Evolutionary conservation across 2,113 vertebrate species (phyloP).

Genomic region (Ammodramus savannarum): DNA sequence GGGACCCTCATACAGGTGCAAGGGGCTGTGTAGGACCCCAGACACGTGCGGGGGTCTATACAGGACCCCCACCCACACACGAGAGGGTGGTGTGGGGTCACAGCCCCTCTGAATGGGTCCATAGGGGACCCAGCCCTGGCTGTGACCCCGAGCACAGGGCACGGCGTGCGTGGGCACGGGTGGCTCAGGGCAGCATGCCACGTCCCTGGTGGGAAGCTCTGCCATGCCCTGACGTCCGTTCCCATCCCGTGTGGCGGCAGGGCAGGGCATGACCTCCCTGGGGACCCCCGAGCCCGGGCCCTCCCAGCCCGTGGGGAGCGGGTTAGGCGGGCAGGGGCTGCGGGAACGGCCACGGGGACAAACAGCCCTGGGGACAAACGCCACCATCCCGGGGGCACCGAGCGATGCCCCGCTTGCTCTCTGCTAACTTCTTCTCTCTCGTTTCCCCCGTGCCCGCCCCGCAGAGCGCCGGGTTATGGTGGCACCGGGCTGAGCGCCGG

Average conservation of each 20-base stretch:
- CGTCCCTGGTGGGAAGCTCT: background rate
- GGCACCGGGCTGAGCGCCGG: constrained; percentile 30
- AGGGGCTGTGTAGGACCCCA: background rate
- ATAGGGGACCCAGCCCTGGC: accelerated
- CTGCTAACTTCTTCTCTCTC: background rate
- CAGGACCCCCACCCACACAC: background rate
- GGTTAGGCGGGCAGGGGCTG: background rate
- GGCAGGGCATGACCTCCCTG: background rate
- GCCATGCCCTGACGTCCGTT: background rate
- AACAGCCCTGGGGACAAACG: background rate
- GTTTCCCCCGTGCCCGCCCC: background rate
- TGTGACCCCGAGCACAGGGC: background rate
- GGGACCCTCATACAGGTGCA: background rate
- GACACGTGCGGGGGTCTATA: accelerated
- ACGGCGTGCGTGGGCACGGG: background rate
- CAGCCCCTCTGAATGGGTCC: background rate
- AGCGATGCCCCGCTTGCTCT: background rate
- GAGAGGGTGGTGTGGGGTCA: background rate
- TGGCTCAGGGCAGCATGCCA: background rate
- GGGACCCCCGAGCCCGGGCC: background rate
- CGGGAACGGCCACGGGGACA: background rate
- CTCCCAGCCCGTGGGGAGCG: background rate
- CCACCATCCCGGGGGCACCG: background rate
- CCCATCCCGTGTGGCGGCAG: background rate
- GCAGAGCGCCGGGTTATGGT: constrained; percentile 35